Percentiles rank a stretch among this genome's conserved stretches.
Evolutionary conservation across 64 coral and sea anemone species (phyloP).

Genomic region (Pocillopora damicornis): DNA sequence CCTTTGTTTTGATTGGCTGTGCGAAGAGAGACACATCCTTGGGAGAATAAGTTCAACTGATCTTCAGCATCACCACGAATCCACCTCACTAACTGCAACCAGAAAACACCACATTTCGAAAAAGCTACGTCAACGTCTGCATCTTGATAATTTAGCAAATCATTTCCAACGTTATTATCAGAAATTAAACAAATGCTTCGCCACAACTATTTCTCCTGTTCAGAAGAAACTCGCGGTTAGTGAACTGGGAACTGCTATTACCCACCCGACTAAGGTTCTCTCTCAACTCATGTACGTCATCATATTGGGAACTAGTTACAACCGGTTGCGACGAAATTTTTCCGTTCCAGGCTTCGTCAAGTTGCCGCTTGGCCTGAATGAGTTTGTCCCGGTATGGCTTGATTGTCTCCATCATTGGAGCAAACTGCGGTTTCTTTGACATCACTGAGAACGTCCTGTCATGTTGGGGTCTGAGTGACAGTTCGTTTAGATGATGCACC

Average conservation of each 20-base stretch:
- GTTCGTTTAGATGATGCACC: conserved; percentile 50
- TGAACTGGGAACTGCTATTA: no score
- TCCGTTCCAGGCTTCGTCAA: conserved; percentile 60
- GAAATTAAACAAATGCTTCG: no score
- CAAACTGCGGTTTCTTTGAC: conserved; percentile 57
- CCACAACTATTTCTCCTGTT: no score
- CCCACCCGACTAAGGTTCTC: conserved; percentile 30
- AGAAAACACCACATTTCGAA: neutral
- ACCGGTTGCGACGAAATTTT: neutral
- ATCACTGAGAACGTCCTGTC: conserved; percentile 58
- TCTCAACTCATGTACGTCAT: conserved; percentile 6
- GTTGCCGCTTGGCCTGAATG: conserved; percentile 55
- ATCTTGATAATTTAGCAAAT: no score
- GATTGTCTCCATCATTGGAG: conserved; percentile 74
- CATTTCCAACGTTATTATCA: no score
- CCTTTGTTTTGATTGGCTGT: conserved; percentile 57
- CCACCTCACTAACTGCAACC: conserved; percentile 65
- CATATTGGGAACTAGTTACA: neutral
- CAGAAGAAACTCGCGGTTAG: no score
- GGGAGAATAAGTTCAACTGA: conserved; percentile 25
- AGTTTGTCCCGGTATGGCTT: conserved; percentile 59
- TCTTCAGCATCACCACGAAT: conserved; percentile 65
- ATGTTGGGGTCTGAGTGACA: conserved; percentile 35
- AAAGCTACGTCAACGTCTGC: no score
- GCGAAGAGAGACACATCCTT: conserved; percentile 36